phyloP scores from a whole-genome alignment of 2,113 vertebrate genomes.

The Pao palembangensis region DNA sequence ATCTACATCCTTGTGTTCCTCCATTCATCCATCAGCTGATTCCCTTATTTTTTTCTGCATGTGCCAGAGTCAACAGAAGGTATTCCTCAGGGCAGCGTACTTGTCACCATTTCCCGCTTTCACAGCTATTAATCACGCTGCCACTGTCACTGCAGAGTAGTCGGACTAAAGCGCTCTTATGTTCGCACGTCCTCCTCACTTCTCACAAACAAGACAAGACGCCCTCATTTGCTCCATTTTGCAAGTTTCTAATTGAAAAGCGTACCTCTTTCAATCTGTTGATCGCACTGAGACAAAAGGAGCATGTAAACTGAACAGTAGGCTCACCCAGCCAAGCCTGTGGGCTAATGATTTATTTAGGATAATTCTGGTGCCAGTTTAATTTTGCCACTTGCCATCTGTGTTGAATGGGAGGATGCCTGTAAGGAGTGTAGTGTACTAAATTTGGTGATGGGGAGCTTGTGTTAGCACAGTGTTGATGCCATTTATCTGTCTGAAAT shows the following conservation, averaged over 20 bases:
- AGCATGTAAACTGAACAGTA: conserved; percentile 41
- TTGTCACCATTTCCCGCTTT: conserved; percentile 26
- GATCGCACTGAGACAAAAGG: conserved; percentile 40
- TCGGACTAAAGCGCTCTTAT: conserved; percentile 7
- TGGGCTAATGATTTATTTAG: conserved; percentile 67
- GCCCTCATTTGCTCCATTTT: conserved; percentile 28
- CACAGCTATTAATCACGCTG: conserved; percentile 30
- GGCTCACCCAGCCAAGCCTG: conserved; percentile 48
- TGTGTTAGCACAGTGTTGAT: conserved; percentile 11
- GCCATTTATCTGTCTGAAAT: neutral
- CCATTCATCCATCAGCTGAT: conserved; percentile 27
- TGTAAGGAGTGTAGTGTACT: conserved; percentile 50
- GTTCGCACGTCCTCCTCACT: neutral
- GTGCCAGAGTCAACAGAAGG: conserved; percentile 34
- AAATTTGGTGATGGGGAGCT: conserved; percentile 39
- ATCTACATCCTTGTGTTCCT: conserved; percentile 15
- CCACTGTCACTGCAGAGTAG: conserved; percentile 11
- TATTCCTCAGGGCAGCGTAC: conserved; percentile 30
- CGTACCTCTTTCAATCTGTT: conserved; percentile 18
- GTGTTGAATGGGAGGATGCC: conserved; percentile 50
- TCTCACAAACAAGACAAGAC: neutral
- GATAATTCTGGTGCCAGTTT: conserved; percentile 58
- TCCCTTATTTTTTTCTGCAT: neutral
- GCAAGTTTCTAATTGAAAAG: conserved; percentile 20
- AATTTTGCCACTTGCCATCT: conserved; percentile 65